These are phyloP conservation scores for Mesorhabditis belari DNA, from an alignment of 2,888 invertebrate species.

Conservation along the genomic window DNA sequence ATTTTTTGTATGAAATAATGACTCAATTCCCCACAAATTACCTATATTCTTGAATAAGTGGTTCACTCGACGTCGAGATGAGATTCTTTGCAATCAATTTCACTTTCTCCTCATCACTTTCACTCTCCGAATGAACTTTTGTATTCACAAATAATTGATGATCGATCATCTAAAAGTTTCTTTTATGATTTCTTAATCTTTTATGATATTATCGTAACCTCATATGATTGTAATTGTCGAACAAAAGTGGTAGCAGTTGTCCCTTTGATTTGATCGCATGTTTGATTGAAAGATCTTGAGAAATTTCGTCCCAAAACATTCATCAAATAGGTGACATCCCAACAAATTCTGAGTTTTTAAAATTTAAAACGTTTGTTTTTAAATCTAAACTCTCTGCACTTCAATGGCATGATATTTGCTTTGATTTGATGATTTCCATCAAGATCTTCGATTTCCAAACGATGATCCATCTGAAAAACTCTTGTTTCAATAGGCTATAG, in stretches of 20 bases:
- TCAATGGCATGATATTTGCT: conserved; percentile 42
- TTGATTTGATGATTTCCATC: conserved; percentile 38
- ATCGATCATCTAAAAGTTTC: conserved; percentile 3
- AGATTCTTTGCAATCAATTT: conserved; percentile 15
- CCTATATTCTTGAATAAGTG: background rate
- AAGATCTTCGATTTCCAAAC: conserved; percentile 40
- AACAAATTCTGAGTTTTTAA: no score
- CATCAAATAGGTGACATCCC: conserved; percentile 20
- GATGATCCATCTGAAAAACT: conserved; percentile 48
- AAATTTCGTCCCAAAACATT: conserved; percentile 14
- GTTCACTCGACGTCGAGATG: conserved; percentile 15
- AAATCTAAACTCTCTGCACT: conserved; percentile 42
- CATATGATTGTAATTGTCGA: conserved; percentile 21
- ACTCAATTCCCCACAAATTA: background rate
- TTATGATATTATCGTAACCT: conserved; percentile 4
- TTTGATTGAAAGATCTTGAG: conserved; percentile 16
- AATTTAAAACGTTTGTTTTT: no score
- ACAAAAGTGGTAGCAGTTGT: conserved; percentile 26
- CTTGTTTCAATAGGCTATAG: no score
- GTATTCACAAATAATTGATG: conserved; percentile 25
- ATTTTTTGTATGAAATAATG: no score
- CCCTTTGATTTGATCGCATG: conserved; percentile 35
- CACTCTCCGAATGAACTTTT: conserved; percentile 7
- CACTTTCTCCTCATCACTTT: conserved; percentile 23
- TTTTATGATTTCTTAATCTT: background rate